A percentile compares a stretch with the other conserved stretches of the same genome.
phyloP scores from a whole-genome alignment of 2,888 invertebrate genomes.

The Abrostola tripartita region DNA sequence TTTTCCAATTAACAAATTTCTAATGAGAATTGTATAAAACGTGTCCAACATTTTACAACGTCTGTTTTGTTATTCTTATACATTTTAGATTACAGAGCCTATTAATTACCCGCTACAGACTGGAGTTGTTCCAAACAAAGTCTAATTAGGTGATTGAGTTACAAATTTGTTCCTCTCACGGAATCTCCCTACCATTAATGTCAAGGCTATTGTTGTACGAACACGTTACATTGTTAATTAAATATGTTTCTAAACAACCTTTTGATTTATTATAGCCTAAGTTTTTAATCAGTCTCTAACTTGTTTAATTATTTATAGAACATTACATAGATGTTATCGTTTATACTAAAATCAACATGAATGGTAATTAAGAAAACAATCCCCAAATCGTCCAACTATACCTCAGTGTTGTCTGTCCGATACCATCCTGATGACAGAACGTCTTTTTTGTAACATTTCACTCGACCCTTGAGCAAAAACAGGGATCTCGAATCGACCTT shows the following conservation, averaged over 20 bases:
- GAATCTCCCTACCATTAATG: constrained; percentile 62
- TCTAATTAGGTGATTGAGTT: constrained; percentile 82
- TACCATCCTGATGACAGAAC: constrained; percentile 69
- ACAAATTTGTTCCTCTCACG: constrained; percentile 72
- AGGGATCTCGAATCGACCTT: constrained; percentile 69
- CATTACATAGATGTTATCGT: background rate
- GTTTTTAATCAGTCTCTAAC: constrained; percentile 25
- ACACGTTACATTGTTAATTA: constrained; percentile 59
- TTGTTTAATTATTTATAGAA: background rate
- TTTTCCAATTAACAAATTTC: background rate
- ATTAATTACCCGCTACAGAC: constrained; percentile 70
- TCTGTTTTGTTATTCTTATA: constrained; percentile 41
- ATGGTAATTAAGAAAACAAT: constrained; percentile 1
- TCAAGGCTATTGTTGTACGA: constrained; percentile 65
- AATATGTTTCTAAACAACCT: constrained; percentile 54
- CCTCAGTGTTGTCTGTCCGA: constrained; percentile 64
- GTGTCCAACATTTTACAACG: constrained; percentile 1
- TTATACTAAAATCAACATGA: background rate
- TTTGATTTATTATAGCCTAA: constrained; percentile 30
- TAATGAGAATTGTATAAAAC: background rate
- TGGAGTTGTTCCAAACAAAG: constrained; percentile 73
- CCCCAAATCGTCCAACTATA: constrained; percentile 38
- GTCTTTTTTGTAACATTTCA: constrained; percentile 68
- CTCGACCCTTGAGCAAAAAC: constrained; percentile 78
- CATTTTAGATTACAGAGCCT: constrained; percentile 56